Conservation (phyloP, 2,888 invertebrate genomes). For the Lagria hirta region DNA sequence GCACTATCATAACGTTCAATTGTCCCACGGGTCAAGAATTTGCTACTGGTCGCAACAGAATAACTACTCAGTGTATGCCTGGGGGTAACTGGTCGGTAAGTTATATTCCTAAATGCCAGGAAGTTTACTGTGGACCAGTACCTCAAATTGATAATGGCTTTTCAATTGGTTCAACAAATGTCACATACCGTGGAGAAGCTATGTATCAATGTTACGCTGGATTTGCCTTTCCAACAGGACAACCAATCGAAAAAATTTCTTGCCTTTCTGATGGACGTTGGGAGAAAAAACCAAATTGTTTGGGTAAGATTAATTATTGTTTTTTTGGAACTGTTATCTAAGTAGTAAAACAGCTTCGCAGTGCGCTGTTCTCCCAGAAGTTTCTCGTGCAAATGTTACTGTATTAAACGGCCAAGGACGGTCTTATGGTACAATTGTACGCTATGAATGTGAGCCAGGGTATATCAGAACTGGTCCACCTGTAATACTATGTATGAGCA, state of each 20-base stretch:
- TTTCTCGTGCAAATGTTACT: conserved; percentile 83
- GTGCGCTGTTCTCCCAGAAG: conserved; percentile 83
- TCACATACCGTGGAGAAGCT: conserved; percentile 89
- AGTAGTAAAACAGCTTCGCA: conserved; percentile 93
- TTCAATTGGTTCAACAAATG: conserved; percentile 93
- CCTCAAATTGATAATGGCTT: conserved; percentile 98
- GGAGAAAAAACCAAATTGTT: conserved; percentile 89
- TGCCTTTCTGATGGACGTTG: conserved; percentile 88
- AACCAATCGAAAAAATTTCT: conserved; percentile 84
- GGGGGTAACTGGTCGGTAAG: conserved; percentile 91
- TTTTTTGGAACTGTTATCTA: too few species aligned
- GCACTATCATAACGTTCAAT: conserved; percentile 84
- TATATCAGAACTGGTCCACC: conserved; percentile 87
- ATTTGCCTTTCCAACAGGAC: conserved; percentile 86
- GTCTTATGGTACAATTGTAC: conserved; percentile 90
- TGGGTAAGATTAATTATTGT: conserved; percentile 64
- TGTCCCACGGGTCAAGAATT: conserved; percentile 94
- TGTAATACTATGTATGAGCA: conserved; percentile 91
- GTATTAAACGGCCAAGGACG: conserved; percentile 87
- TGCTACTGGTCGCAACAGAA: conserved; percentile 81
- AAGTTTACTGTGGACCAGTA: conserved; percentile 96
- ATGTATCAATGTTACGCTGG: conserved; percentile 97
- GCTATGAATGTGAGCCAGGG: conserved; percentile 90
- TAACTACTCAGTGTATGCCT: conserved; percentile 82
- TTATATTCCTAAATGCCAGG: conserved; percentile 92